Evolutionary conservation across 2,113 vertebrate species (phyloP).

Genomic region (Ptilonorhynchus violaceus): DNA sequence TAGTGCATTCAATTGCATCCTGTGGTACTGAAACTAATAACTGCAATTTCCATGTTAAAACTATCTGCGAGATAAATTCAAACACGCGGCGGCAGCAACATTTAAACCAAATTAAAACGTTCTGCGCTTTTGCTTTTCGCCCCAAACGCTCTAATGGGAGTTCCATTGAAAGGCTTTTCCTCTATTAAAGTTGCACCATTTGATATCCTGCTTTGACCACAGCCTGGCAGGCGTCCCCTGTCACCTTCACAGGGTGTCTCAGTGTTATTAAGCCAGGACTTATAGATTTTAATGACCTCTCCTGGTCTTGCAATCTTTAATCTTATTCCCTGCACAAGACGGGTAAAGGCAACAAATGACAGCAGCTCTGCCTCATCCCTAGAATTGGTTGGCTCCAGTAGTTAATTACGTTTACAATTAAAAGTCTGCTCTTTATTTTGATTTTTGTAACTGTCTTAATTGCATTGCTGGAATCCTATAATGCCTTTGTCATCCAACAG

Average conservation of each 20-base stretch:
- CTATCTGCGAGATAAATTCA: background rate
- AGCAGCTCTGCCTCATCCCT: background rate
- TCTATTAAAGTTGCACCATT: background rate
- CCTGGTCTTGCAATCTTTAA: too few relatives aligned
- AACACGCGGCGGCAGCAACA: background rate
- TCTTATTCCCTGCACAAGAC: background rate
- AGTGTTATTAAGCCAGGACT: background rate
- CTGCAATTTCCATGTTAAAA: background rate
- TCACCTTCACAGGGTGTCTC: background rate
- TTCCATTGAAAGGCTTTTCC: background rate
- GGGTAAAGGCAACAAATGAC: background rate
- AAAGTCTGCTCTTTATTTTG: background rate
- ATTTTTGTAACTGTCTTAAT: background rate
- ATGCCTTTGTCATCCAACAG: background rate
- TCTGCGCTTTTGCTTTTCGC: background rate
- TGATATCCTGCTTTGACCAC: background rate
- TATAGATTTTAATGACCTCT: too few relatives aligned
- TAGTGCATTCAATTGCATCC: background rate
- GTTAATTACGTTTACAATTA: background rate
- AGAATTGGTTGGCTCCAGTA: background rate
- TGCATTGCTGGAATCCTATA: background rate
- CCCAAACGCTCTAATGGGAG: background rate
- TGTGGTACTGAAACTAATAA: background rate
- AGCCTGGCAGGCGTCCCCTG: background rate
- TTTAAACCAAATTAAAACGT: constrained; percentile 2